These are phyloP conservation scores for Drosophila navojoa DNA, from an alignment of 1,140 invertebrate species.

Conservation along the genomic window DNA sequence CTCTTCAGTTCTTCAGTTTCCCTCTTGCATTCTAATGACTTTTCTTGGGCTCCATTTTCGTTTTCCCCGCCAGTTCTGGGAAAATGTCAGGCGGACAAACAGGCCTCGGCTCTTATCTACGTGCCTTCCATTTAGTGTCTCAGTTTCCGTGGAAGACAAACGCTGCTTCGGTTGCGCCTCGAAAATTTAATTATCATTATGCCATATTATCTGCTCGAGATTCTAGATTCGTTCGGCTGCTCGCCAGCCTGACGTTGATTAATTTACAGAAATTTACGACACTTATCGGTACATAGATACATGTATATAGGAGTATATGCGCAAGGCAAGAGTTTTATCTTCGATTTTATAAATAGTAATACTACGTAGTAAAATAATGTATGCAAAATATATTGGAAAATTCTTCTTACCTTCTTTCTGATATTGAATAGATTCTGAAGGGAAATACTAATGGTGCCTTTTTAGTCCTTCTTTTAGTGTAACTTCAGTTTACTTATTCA, in stretches of 20 bases:
- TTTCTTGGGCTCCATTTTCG: conserved; percentile 39
- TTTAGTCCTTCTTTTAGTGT: too few species aligned
- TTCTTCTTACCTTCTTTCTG: too few species aligned
- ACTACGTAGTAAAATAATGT: too few species aligned
- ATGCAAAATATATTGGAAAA: too few species aligned
- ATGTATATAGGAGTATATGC: not conserved
- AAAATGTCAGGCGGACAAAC: conserved; percentile 32
- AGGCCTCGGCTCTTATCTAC: conserved; percentile 55
- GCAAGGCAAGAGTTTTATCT: too few species aligned
- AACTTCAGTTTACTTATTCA: too few species aligned
- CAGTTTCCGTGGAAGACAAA: conserved; percentile 59
- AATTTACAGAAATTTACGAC: conserved; percentile 49
- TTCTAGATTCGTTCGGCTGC: conserved; percentile 1
- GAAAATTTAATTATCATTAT: conserved; percentile 76
- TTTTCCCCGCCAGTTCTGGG: conserved; percentile 46
- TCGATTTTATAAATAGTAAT: too few species aligned
- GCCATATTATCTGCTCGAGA: conserved; percentile 45
- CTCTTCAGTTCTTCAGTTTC: too few species aligned
- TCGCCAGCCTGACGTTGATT: conserved; percentile 39
- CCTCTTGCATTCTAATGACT: conserved; percentile 9
- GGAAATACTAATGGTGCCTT: too few species aligned
- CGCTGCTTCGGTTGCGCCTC: conserved; percentile 46
- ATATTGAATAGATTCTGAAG: too few species aligned
- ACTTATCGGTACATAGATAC: not conserved
- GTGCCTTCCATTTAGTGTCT: conserved; percentile 59